Evolutionary conservation across 2,888 invertebrate species (phyloP), one percentile per base, ranked within the genome.

Genomic region (Scaptomyza flava): DNA sequence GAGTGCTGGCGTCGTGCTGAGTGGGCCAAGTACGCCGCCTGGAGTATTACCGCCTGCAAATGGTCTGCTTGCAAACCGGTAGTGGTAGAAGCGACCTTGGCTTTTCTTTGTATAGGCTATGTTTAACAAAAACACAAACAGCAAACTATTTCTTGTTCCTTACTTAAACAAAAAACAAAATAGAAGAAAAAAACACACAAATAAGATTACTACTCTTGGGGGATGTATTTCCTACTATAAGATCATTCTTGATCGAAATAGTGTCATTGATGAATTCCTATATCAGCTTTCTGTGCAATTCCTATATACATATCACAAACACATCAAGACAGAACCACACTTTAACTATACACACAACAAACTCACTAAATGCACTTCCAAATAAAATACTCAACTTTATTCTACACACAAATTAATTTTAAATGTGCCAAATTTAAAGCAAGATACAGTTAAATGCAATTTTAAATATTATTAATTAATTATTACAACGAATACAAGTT

Each of bases 1-100:
- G 62, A 72, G 79, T 46, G 70, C 79, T 7, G 72, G 74, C 38
- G 72, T 78, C 12, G 72, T 81, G 34, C 64, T 86, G 30, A 86
- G 79, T 56, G 81, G 85, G 1, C 81, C 90, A 20, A 69, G 86
- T 12, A 72, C 85, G 9, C 71, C 85, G 27, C 77, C 85, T 3
- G 83, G 87, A 14, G 72, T 89, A 4, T 65, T 91, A 67, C 91
- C 91, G 8, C 90, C 91, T 0, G 91, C 91, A 23, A 91, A 91
- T 75, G 92, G 90, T 33, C 79, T 91, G 61, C 82, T 91, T 6
- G 81, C 92, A 38, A 92, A 91, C 79, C 91, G 92, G 87, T 91
- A 92, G 88, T 89, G 56, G 9, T 17, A 9, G 17, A 17, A n/a
- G n/a, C 31, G 46, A 34, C 48, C 53, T 53, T 47, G 48, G 36